Base-by-base conservation (phyloP, 2,797 vertebrate species). In the Neosilurus hyrtlii region DNA sequence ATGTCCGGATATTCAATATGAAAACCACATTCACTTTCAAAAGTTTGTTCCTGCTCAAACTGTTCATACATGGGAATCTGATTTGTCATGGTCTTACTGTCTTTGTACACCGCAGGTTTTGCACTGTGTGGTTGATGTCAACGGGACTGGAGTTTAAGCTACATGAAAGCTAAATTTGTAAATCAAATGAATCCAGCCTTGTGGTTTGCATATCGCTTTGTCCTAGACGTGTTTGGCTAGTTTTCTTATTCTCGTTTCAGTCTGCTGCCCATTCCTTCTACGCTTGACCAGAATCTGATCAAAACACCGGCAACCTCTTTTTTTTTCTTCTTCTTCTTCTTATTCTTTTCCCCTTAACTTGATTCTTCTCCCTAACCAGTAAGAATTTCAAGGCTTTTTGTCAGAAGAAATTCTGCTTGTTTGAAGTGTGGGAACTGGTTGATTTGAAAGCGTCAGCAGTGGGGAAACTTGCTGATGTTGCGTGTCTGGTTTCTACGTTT, bases 381-480 rank as follows among this genome's bases (percentile, higher is more conserved):
- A 8, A 6, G 16, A 22, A 7, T 9, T 74, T 30, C 54, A 57
- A 20, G 9, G 2, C 24, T 15, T 35, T 61, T n/a, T 49, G 20
- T 15, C 8, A 0, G 15, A 20, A 22, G 59, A 18, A 63, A 77
- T 6, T 59, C 37, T 18, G 16, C 11, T 35, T 51, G 43, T 79
- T 26, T 20, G 18, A 66, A 59, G 51, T 6, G 30, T 67, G 37
- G 43, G 43, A 79, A 51, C 43, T 79, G 59, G 61, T 63, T 52
- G n/a, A 12, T 72, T 54, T 72, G n/a, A 14, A 54, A 15, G 16
- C 56, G 54, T 43, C 26, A 30, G 30, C 73, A 26, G 62, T 82
- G 71, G 68, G 52, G 43, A 77, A 66, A 79, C 77, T 11, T 54
- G 77, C 62, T 79, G 77, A 66, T 9, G 43, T 18, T 63, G 12